A percentile compares a stretch with the other conserved stretches of the same genome.
Conservation (phyloP, 2,113 vertebrate genomes). For the Microtus richardsoni region DNA sequence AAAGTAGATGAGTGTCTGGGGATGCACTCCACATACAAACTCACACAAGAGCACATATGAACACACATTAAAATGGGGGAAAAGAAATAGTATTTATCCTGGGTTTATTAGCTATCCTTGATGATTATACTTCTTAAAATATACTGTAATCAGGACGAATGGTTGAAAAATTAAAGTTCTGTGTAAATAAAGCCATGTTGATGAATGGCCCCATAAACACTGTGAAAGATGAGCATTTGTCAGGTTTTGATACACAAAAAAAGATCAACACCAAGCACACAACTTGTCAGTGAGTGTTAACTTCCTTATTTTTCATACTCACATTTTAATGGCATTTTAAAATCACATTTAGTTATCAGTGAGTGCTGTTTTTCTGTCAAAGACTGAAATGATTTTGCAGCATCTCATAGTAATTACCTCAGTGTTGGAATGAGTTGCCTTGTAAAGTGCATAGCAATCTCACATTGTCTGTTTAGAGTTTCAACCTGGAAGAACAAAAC, state of each 20-base stretch:
- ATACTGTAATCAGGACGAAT: background rate
- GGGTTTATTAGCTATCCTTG: background rate
- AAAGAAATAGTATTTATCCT: background rate
- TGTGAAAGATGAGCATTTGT: background rate
- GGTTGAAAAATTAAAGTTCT: constrained; percentile 25
- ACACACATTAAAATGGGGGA: no score
- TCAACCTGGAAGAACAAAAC: background rate
- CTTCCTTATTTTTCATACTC: background rate
- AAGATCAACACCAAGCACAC: background rate
- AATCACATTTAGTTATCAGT: background rate
- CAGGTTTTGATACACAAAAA: background rate
- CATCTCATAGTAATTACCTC: background rate
- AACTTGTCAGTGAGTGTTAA: background rate
- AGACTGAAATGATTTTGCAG: constrained; percentile 25
- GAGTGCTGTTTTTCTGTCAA: background rate
- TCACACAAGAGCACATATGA: no score
- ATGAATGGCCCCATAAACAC: background rate
- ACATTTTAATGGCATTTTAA: background rate
- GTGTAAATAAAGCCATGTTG: constrained; percentile 22
- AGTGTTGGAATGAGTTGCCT: background rate
- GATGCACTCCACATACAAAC: background rate
- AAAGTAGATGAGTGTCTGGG: background rate
- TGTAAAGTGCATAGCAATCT: background rate
- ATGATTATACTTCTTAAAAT: background rate
- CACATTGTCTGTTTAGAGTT: background rate